Base-by-base conservation (phyloP, 92 coral and sea anemone species). In the Hydrozoanthus gracilis region DNA sequence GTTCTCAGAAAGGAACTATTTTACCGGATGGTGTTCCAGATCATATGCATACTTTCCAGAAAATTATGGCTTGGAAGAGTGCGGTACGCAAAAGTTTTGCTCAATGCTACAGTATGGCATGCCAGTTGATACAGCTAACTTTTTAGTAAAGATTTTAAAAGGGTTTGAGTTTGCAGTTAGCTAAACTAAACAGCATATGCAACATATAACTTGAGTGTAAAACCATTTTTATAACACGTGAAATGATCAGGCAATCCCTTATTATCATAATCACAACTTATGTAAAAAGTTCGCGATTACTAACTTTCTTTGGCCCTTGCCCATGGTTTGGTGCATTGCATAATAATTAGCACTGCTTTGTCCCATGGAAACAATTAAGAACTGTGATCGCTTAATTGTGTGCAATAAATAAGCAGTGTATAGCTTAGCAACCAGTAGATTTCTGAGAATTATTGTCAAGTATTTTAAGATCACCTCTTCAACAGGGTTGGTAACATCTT, bases 21-120 rank as follows among this genome's bases (percentile, higher is more conserved):
- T 71, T 71, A 44, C 76, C 76, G 45, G 51, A 71, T 44, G 76
- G 76, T 45, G 45, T 71, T 71, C 76, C 76, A 71, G 76, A 71
- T 51, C 76, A 71, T 45, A 71, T 71, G 45, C 76, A 44, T 71
- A n/a, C 76, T 71, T 71, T 71, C 76, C 76, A 44, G 76, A 71
- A 71, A 71, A 71, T 7, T 71, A 71, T 44, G 76, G 13, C 51
- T 71, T 68, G 48, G 73, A 68, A 39, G 73, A 68, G 35, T 68
- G 73, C 35, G 73, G 73, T 68, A 68, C 8, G 73, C 35, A 20
- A 68, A 68, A 68, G 48, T 39, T 68, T 10, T 13, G 9, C 14
- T 68, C 35, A 65, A 3, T 65, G n/a, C n/a, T n/a, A n/a, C n/a
- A n/a, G n/a, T n/a, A n/a, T n/a, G n/a, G n/a, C n/a, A 55, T 55